These are phyloP conservation scores for Bombus sibiricus DNA, from an alignment of 1,140 invertebrate species.

Conservation along the genomic window DNA sequence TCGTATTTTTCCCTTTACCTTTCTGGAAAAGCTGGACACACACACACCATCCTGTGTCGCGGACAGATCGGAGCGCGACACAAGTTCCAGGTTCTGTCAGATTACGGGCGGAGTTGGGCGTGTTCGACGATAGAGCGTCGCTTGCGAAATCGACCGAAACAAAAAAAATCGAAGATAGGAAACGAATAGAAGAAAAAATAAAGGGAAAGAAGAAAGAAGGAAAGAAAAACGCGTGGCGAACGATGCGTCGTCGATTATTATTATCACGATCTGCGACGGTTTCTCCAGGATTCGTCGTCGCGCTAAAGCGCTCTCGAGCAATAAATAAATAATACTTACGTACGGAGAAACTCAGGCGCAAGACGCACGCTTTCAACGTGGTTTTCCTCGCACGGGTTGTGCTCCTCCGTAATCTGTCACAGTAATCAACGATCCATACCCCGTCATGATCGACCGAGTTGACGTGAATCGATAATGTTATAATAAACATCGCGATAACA, in stretches of 20 bases:
- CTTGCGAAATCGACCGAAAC: no score
- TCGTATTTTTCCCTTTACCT: background rate
- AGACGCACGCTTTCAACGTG: background rate
- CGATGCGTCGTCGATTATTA: conserved; percentile 4
- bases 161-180: no score
- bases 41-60: background rate
- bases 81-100: conserved; percentile 62
- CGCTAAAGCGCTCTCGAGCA: conserved; percentile 62
- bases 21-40: background rate
- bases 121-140: background rate
- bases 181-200: no score
- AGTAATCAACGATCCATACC: conserved; percentile 61
- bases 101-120: conserved; percentile 64
- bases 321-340: conserved; percentile 71
- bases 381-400: background rate
- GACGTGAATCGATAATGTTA: conserved; percentile 74
- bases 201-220: no score
- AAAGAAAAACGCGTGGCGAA: background rate
- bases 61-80: conserved; percentile 67
- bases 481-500: conserved; percentile 80
- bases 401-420: conserved; percentile 67
- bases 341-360: conserved; percentile 32
- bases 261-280: conserved; percentile 24
- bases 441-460: conserved; percentile 66
- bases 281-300: background rate